These are phyloP conservation scores for Chaetodon trifascialis DNA, from an alignment of 2,113 vertebrate genomes.

Conservation along the genomic window DNA sequence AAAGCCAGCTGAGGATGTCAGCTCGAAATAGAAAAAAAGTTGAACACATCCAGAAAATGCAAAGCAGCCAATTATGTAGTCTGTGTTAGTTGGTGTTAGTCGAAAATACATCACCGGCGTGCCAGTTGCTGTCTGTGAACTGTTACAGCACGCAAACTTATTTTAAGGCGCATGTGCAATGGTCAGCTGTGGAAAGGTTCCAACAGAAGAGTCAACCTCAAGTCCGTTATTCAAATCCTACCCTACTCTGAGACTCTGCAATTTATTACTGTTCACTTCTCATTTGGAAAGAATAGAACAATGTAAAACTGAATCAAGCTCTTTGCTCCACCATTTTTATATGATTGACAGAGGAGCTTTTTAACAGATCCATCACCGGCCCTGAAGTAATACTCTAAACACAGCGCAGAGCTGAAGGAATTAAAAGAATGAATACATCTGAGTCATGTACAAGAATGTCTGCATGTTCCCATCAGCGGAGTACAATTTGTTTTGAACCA, in stretches of 20 bases:
- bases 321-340: constrained; percentile 34
- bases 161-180: constrained; percentile 26
- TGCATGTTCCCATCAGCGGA: not conserved
- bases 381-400: constrained; percentile 29
- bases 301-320: constrained; percentile 26
- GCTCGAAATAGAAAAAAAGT: constrained; percentile 55
- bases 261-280: constrained; percentile 31
- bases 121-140: constrained; percentile 43
- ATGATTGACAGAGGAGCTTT: constrained; percentile 29
- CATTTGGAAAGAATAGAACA: constrained; percentile 35
- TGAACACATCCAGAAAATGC: constrained; percentile 55
- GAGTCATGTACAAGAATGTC: constrained; percentile 5
- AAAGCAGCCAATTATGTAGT: constrained; percentile 69
- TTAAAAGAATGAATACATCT: too few relatives aligned
- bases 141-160: constrained; percentile 36
- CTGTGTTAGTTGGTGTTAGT: constrained; percentile 46
- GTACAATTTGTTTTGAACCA: constrained; percentile 34
- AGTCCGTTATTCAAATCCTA: constrained; percentile 34
- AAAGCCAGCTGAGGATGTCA: constrained; percentile 51
- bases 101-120: constrained; percentile 58
- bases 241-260: constrained; percentile 19
- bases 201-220: constrained; percentile 25
- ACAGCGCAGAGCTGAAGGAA: too few relatives aligned
- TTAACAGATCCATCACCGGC: constrained; percentile 39
- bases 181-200: constrained; percentile 39